These are phyloP conservation scores for Mycteria americana DNA, from an alignment of 2,797 vertebrate species.

Conservation along the genomic window DNA sequence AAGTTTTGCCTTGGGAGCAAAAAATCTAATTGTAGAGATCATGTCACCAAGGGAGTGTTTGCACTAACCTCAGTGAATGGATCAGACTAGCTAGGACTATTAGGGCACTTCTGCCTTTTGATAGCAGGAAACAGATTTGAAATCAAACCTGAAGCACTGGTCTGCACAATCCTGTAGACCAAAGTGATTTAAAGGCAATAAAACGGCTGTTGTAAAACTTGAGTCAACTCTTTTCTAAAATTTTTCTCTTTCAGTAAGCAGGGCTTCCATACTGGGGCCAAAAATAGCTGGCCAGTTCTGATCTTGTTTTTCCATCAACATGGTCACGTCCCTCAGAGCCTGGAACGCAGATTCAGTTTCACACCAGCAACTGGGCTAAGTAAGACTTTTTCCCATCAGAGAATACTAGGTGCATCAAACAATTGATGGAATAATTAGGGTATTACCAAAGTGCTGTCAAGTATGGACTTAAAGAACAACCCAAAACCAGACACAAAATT, in stretches of 20 bases:
- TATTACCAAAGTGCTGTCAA: conserved; percentile 54
- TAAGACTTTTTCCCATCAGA: conserved; percentile 63
- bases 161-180: not conserved
- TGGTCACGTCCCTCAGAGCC: not conserved
- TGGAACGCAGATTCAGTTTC: conserved; percentile 14
- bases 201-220: not conserved
- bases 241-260: not conserved
- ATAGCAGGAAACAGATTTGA: not conserved
- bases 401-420: conserved; percentile 70
- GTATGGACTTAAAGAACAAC: conserved; percentile 2
- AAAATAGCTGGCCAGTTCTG: not conserved
- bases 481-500: not conserved
- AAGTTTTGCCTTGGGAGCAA: not conserved
- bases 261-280: not conserved
- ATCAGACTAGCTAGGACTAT: rapidly evolving
- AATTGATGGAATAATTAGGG: conserved; percentile 66
- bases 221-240: not conserved
- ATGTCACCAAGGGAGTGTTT: not conserved
- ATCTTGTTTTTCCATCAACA: conserved; percentile 6
- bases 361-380: conserved; percentile 35
- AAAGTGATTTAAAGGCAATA: not conserved
- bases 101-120: not conserved
- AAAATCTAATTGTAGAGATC: not conserved
- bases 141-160: not conserved
- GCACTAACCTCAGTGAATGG: not conserved